Evolutionary conservation across 2,797 vertebrate species (phyloP).

Genomic region (Valencia hispanica): DNA sequence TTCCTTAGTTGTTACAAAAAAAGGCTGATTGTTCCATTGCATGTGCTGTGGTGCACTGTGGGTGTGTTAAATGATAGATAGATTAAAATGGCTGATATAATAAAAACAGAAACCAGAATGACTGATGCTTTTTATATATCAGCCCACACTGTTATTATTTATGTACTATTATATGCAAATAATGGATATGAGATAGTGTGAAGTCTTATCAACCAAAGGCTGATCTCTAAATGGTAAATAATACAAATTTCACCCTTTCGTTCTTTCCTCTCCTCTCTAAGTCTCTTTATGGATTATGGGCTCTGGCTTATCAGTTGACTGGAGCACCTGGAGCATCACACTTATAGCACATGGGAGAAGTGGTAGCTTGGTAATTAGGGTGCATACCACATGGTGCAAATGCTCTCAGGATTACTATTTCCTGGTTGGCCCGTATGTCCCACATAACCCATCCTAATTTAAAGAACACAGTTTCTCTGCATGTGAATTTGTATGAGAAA

Average conservation of each 20-base stretch:
- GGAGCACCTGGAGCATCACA: constrained; percentile 69
- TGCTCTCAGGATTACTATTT: constrained; percentile 28
- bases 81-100: constrained; percentile 7
- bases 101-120: constrained; percentile 20
- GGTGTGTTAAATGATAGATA: constrained; percentile 2
- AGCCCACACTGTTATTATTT: constrained; percentile 10
- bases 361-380: constrained; percentile 12
- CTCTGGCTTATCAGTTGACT: constrained; percentile 79
- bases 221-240: constrained; percentile 69
- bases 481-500: constrained; percentile 1
- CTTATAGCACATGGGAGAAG: constrained; percentile 67
- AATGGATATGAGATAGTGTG: constrained; percentile 38
- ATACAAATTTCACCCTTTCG: constrained; percentile 38
- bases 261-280: constrained; percentile 45
- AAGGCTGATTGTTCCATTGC: background rate
- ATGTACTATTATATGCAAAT: constrained; percentile 17
- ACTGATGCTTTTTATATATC: background rate
- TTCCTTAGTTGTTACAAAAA: background rate
- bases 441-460: background rate
- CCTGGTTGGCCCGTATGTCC: background rate
- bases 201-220: constrained; percentile 54
- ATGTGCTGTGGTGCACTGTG: background rate
- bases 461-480: background rate
- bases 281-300: constrained; percentile 79
- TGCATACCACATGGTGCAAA: constrained; percentile 12